Conservation (phyloP, 2,888 invertebrate species). For the Microplitis deprimator region DNA sequence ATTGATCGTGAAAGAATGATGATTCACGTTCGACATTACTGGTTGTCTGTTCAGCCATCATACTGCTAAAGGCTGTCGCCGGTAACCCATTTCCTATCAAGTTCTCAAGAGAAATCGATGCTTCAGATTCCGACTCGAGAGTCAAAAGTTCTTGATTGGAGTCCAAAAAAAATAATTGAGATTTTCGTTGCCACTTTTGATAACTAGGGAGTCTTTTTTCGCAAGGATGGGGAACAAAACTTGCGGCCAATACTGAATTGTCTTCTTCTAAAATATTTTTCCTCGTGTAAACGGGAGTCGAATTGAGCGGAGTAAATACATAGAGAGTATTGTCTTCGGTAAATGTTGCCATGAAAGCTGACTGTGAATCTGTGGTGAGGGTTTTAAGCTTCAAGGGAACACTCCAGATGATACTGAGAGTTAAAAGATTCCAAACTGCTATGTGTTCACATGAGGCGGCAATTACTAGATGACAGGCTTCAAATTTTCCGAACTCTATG, state of each 20-base stretch:
- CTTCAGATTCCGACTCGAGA: conserved; percentile 70
- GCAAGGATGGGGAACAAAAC: conserved; percentile 75
- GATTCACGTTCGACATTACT: conserved; percentile 56
- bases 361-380: conserved; percentile 76
- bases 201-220: conserved; percentile 58
- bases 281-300: conserved; percentile 74
- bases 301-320: conserved; percentile 77
- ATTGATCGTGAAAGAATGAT: conserved; percentile 54
- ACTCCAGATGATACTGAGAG: conserved; percentile 80
- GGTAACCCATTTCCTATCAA: conserved; percentile 65
- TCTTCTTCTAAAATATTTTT: conserved; percentile 71
- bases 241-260: conserved; percentile 71
- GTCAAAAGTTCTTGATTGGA: conserved; percentile 74
- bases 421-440: conserved; percentile 82
- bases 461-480: conserved; percentile 76
- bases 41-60: conserved; percentile 68
- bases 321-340: conserved; percentile 78
- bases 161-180: conserved; percentile 77
- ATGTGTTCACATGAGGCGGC: conserved; percentile 75
- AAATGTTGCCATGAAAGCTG: conserved; percentile 80
- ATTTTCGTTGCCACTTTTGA: conserved; percentile 75
- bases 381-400: conserved; percentile 73
- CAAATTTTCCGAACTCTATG: conserved; percentile 76
- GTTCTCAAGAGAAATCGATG: conserved; percentile 66
- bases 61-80: conserved; percentile 72